phyloP scores from a whole-genome alignment of 2,888 invertebrate genomes.

The Phytoseiulus persimilis region DNA sequence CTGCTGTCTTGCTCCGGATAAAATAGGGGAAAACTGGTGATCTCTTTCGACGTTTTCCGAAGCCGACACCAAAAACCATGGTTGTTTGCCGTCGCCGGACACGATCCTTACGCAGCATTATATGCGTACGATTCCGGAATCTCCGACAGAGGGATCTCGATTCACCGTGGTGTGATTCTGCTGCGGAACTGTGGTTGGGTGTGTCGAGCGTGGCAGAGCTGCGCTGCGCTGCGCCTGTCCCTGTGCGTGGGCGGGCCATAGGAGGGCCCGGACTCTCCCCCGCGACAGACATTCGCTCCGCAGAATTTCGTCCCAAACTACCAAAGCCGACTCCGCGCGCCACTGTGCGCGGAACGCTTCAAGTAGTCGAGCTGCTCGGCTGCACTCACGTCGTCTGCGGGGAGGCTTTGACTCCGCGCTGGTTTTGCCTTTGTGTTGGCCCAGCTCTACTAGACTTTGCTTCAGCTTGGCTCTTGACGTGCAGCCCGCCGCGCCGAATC shows the following conservation, averaged over 20 bases:
- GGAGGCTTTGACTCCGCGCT: neutral
- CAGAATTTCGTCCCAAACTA: neutral
- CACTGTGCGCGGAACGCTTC: neutral
- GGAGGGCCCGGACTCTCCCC: neutral
- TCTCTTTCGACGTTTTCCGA: too few relatives aligned
- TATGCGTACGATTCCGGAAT: neutral
- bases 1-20: too few relatives aligned
- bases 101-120: too few relatives aligned
- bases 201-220: neutral
- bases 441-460: neutral
- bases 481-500: neutral
- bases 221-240: neutral
- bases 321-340: neutral
- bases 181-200: neutral
- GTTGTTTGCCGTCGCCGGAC: too few relatives aligned
- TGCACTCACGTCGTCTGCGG: neutral
- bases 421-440: neutral
- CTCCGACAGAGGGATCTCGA: neutral
- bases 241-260: slow-evolving; percentile 5
- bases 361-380: neutral
- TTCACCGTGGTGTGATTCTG: neutral
- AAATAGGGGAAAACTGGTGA: too few relatives aligned
- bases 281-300: slow-evolving; percentile 1
- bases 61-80: too few relatives aligned
- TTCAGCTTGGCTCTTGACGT: neutral